phyloP scores from a whole-genome alignment of 2,113 vertebrate genomes.

The Turdus rufiventris region DNA sequence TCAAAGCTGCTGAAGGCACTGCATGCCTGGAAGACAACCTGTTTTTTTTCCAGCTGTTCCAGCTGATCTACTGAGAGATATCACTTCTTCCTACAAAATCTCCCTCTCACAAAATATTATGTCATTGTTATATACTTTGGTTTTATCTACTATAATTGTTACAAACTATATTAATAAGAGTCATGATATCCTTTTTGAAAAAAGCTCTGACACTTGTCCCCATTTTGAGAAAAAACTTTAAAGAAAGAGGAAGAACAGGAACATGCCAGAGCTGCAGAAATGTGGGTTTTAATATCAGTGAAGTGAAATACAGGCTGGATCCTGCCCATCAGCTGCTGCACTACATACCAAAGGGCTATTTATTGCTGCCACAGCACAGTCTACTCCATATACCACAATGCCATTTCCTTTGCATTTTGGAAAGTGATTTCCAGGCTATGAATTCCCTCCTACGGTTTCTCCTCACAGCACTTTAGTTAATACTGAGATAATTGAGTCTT shows the following conservation, averaged over 20 bases:
- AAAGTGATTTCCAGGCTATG: not conserved
- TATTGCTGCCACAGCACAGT: not conserved
- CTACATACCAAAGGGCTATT: not conserved
- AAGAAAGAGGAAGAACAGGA: not conserved
- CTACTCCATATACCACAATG: fast-evolving
- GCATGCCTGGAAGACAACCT: not conserved
- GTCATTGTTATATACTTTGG: not conserved
- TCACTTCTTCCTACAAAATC: not conserved
- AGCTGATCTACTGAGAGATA: not conserved
- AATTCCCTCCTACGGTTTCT: not conserved
- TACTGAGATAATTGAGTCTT: not conserved
- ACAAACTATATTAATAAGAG: not conserved
- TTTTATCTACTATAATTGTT: not conserved
- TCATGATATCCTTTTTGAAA: not conserved
- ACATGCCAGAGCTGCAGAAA: not conserved
- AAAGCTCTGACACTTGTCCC: not conserved
- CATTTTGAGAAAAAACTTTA: not conserved
- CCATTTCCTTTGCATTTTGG: not conserved
- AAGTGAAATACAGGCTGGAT: not conserved
- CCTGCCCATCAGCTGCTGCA: slow-evolving; percentile 13
- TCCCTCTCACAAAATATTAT: not conserved
- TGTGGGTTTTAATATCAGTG: not conserved
- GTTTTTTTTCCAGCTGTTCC: not conserved
- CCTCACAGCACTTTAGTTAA: not conserved
- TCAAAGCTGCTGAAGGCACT: not conserved